Evolutionary conservation across 2,113 vertebrate genomes (phyloP).

Genomic region (Struthidea cinerea): DNA sequence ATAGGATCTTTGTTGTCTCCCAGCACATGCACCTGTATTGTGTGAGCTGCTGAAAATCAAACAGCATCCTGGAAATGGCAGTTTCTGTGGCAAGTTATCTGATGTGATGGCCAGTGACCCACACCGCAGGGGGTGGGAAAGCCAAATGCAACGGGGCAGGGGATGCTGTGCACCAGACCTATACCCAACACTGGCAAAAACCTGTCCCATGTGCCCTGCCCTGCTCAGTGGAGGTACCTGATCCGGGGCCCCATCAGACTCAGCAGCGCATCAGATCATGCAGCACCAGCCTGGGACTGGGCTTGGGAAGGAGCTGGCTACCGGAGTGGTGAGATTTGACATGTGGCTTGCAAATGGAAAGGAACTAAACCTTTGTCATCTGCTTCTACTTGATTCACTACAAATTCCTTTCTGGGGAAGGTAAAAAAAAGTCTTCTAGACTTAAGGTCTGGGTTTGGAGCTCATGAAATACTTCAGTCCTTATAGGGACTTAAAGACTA

Average conservation of each 20-base stretch:
- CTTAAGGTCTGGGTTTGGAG: neutral
- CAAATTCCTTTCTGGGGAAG: neutral
- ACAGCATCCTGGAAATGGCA: neutral
- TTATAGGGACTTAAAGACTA: neutral
- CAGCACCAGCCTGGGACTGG: neutral
- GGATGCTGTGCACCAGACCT: neutral
- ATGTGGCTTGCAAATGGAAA: neutral
- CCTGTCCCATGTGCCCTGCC: neutral
- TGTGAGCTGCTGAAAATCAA: neutral
- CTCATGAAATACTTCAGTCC: neutral
- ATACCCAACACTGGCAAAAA: neutral
- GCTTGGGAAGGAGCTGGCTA: neutral
- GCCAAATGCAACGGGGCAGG: fast-evolving
- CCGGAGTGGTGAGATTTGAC: neutral
- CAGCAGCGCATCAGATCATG: neutral
- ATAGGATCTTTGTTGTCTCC: neutral
- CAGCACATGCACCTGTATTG: neutral
- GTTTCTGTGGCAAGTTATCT: neutral
- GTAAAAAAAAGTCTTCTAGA: neutral
- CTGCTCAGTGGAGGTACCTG: neutral
- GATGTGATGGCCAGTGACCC: neutral
- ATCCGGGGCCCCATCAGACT: neutral
- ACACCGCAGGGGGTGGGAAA: neutral
- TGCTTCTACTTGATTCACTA: neutral
- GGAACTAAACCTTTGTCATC: neutral